These are phyloP conservation scores for Orthonevra nobilis DNA, from an alignment of 2,888 invertebrate genomes.

Conservation along the genomic window DNA sequence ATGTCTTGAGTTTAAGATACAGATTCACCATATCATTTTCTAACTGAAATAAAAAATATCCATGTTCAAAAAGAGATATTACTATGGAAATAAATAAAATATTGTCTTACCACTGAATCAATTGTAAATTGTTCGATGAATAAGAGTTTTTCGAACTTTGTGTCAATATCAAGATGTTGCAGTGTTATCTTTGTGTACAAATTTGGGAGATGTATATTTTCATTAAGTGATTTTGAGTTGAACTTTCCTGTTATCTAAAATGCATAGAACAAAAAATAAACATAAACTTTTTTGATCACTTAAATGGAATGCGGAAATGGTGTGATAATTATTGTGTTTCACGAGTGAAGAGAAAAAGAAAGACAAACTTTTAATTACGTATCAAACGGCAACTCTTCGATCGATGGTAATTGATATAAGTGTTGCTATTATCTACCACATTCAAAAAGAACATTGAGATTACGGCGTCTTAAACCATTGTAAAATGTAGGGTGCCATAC, in stretches of 20 bases:
- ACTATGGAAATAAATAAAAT: background rate
- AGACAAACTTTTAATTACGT: too few species aligned
- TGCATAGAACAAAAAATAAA: too few species aligned
- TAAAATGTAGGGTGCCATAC: too few species aligned
- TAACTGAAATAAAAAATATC: constrained; percentile 72
- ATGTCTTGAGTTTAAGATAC: constrained; percentile 85
- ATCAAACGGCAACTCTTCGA: too few species aligned
- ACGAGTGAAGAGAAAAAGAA: constrained; percentile 30
- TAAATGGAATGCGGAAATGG: too few species aligned
- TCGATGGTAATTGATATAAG: too few species aligned
- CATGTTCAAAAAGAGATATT: background rate
- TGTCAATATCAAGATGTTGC: constrained; percentile 84
- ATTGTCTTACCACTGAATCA: constrained; percentile 81
- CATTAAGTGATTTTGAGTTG: constrained; percentile 80
- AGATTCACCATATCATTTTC: constrained; percentile 84
- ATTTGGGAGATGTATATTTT: constrained; percentile 81
- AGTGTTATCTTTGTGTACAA: constrained; percentile 84
- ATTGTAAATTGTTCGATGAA: constrained; percentile 83
- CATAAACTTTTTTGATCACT: too few species aligned
- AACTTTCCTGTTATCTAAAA: constrained; percentile 84
- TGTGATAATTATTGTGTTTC: too few species aligned
- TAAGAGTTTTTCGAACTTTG: constrained; percentile 82
- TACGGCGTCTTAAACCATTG: too few species aligned
- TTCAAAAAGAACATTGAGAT: too few species aligned
- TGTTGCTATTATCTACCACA: too few species aligned